These are phyloP conservation scores for Helostoma temminkii DNA, from an alignment of 2,797 vertebrate species.

Conservation along the genomic window DNA sequence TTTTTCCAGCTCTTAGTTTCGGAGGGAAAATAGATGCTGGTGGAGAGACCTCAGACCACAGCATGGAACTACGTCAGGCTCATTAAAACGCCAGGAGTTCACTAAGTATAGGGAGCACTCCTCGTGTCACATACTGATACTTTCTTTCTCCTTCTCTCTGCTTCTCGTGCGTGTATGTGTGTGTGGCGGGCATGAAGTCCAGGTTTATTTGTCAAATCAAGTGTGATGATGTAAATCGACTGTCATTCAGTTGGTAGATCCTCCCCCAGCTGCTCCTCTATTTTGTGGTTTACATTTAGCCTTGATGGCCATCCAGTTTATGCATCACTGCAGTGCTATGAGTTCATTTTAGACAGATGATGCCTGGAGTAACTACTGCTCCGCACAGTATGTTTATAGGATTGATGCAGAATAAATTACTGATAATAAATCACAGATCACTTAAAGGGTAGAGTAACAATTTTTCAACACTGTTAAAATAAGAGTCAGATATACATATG, in stretches of 20 bases:
- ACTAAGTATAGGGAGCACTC: conserved; percentile 82
- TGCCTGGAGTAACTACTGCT: not conserved
- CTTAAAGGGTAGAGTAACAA: not conserved
- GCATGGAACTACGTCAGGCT: conserved; percentile 82
- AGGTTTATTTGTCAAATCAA: conserved; percentile 53
- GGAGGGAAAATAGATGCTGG: conserved; percentile 81
- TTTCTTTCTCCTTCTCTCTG: conserved; percentile 9
- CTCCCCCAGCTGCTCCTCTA: conserved; percentile 24
- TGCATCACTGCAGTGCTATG: conserved; percentile 24
- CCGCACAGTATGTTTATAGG: not conserved
- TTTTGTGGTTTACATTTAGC: conserved; percentile 41
- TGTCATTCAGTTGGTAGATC: conserved; percentile 38
- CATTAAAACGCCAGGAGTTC: conserved; percentile 80
- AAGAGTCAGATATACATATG: too few species aligned
- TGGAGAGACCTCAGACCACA: conserved; percentile 84
- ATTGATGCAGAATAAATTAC: conserved; percentile 10
- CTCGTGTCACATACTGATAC: conserved; percentile 62
- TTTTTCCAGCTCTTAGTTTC: conserved; percentile 81
- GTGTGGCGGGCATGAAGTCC: conserved; percentile 43
- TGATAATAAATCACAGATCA: not conserved
- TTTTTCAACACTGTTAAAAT: too few species aligned
- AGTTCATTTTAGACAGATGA: conserved; percentile 10
- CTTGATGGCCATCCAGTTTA: conserved; percentile 1
- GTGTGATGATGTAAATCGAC: conserved; percentile 50
- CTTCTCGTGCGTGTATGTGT: conserved; percentile 21